Evolutionary conservation across 2,113 vertebrate genomes (phyloP), one percentile per base, ranked within the genome.

Genomic region (Sphaerodactylus townsendi): DNA sequence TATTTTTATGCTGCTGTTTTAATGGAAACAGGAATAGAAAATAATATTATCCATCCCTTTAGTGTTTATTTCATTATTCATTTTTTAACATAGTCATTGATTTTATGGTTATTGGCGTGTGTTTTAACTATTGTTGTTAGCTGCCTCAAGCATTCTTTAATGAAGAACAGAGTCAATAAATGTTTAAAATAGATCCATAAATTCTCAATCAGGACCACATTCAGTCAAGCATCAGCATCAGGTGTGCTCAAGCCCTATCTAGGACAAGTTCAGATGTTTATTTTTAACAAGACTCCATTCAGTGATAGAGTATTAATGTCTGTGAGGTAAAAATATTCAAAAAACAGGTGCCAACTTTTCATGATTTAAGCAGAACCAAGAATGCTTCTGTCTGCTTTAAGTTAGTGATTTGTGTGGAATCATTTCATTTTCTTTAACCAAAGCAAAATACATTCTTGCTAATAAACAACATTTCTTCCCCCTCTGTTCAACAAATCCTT

Each of bases 401-500:
- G n/a, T 68, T 30, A 37, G 5, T 30, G 23, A 2, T 28, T 59
- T 65, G 56, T 1, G 19, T 10, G 39, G 13, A 44, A 78, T 62
- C 48, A 56, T 71, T 84, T 92, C 93, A 90, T 87, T 92, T 92
- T 91, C 91, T 93, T 80, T 93, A 95, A 93, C 88, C 91, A 95
- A 94, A 94, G 88, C 89, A 90, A 86, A 88, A 84, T 85, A 90
- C 93, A 93, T 94, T 89, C 91, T 88, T 95, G 84, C 92, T 93
- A 93, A 92, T 90, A 93, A 92, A 91, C 84, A 85, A 76, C 64
- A 83, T 65, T 28, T 33, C 25, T 46, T 21, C 59, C 21, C 88
- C 90, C 90, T 86, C 93, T 92, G 89, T 93, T 77, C 93, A 89
- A 94, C 92, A 94, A 96, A 94, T 86, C 92, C 90, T 93, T 85